These are phyloP conservation scores for Acronicta alni DNA, from an alignment of 2,888 invertebrate genomes.

Conservation along the genomic window DNA sequence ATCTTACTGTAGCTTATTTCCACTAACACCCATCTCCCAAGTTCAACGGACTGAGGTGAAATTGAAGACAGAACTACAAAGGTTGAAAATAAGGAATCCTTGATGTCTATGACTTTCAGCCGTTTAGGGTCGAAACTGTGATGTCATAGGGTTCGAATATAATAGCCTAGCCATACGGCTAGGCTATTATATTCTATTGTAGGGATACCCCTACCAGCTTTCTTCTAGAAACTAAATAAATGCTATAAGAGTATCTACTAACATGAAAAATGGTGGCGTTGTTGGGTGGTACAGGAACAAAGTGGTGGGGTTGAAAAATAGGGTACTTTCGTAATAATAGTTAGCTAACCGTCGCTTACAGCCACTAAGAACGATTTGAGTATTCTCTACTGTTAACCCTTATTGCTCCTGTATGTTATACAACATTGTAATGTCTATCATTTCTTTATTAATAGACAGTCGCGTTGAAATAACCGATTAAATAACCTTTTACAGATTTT, in stretches of 20 bases:
- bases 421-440: background rate
- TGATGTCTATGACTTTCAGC: background rate
- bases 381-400: constrained; percentile 43
- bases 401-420: constrained; percentile 18
- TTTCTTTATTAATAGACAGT: background rate
- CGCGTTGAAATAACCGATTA: too few species aligned
- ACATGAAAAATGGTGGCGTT: constrained; percentile 47
- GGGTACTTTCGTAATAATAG: constrained; percentile 52
- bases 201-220: too few species aligned
- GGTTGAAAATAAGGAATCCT: constrained; percentile 5
- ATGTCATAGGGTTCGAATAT: background rate
- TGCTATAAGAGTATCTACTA: constrained; percentile 4
- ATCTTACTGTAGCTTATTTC: too few species aligned
- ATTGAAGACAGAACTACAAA: too few species aligned
- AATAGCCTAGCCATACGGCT: too few species aligned
- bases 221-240: too few species aligned
- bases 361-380: constrained; percentile 33
- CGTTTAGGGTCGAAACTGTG: too few species aligned
- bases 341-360: constrained; percentile 45
- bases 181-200: too few species aligned
- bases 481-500: too few species aligned
- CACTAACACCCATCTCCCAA: too few species aligned
- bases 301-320: constrained; percentile 47
- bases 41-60: too few species aligned
- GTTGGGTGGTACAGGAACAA: constrained; percentile 46